phyloP scores from a whole-genome alignment of 1,140 invertebrate genomes.

The Kradibia gibbosae region DNA sequence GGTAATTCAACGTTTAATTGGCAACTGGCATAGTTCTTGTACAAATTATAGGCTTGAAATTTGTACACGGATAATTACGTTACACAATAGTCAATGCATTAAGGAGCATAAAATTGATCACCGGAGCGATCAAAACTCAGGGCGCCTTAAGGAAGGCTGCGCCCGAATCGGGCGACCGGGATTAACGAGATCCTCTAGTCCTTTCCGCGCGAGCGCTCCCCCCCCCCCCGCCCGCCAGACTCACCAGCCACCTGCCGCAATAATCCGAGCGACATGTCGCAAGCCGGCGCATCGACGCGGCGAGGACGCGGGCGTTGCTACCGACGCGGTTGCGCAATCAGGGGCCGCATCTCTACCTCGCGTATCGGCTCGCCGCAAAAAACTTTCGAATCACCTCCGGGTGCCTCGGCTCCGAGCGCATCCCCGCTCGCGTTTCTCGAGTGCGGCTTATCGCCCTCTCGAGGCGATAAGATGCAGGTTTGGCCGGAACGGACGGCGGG shows the following conservation, averaged over 20 bases:
- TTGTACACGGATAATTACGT: neutral
- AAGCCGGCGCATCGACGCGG: neutral
- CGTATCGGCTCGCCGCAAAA: conserved; percentile 3
- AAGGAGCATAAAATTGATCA: neutral
- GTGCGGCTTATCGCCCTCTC: neutral
- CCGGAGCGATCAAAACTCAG: neutral
- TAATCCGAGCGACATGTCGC: no score
- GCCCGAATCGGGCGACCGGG: neutral
- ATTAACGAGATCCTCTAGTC: neutral
- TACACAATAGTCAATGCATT: neutral
- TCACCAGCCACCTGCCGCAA: no score
- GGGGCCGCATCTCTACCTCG: no score
- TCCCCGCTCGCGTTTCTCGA: conserved; percentile 3
- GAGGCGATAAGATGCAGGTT: neutral
- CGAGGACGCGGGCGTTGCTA: neutral
- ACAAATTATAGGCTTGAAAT: neutral
- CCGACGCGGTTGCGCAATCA: neutral
- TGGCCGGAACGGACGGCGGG: neutral
- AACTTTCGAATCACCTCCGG: conserved; percentile 39
- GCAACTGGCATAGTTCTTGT: neutral
- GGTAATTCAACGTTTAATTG: neutral
- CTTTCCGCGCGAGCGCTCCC: no score
- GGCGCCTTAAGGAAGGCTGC: neutral
- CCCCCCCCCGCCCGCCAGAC: no score
- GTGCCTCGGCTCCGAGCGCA: neutral